Base-by-base conservation (phyloP, 2,797 vertebrate genomes). In the Leptoclinus maculatus region DNA sequence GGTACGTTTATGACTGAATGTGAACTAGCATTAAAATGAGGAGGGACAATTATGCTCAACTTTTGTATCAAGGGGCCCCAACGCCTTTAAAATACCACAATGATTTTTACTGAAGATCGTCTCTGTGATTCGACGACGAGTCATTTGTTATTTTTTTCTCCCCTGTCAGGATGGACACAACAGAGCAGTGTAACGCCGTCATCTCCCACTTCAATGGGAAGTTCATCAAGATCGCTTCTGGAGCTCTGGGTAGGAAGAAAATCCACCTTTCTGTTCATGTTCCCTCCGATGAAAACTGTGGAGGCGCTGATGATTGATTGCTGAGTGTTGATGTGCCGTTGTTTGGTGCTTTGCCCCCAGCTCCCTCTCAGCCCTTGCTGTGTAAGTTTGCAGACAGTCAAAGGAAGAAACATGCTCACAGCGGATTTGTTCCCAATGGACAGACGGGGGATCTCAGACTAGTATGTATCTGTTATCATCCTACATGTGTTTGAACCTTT, bases 121-220 rank as follows among this genome's bases (percentile, higher is more conserved):
- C 13, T 54, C 34, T 65, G 23, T 69, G 16, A 51, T 80, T 23
- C 80, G 57, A 41, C 13, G 38, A 38, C 83, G 80, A 86, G 21
- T 83, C 67, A 77, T 27, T 71, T 45, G 68, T 79, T 59, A 19
- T 4, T 45, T 36, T 73, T 16, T 78, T 89, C 80, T 87, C 77
- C 70, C 67, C 78, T 81, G 19, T 65, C 82, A 99, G 97, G 93
- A 99, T 99, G 98, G 98, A 99, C 94, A 99, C 98, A 79, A 99
- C 98, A 87, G 98, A 99, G 94, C 99, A 99, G 96, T 99, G 98
- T 83, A 98, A 99, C 79, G 96, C 97, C 0, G 98, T 99, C 88
- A 99, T 99, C 92, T 96, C 97, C 93, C 97, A 99, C 95, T 99
- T 99, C 94, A 99, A 99, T 83, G 98, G 98, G 84, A 99, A 99